Percentiles rank a stretch among this genome's conserved stretches.
Conservation (phyloP, 2,113 vertebrate genomes). For the Spea multiplicata region DNA sequence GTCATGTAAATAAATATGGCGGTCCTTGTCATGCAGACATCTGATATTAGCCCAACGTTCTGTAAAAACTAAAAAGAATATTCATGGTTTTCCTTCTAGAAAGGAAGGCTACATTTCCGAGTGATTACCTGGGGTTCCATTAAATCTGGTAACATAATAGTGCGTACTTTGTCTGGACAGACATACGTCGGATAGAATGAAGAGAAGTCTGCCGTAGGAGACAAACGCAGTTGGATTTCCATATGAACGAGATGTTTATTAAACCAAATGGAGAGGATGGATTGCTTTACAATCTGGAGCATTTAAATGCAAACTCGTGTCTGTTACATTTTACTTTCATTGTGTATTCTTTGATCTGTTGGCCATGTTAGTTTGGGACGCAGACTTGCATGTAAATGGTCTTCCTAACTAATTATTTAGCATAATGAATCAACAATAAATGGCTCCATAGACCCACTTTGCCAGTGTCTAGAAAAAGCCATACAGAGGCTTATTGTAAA, state of each 20-base stretch:
- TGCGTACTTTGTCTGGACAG: too few species aligned
- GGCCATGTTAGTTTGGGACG: too few species aligned
- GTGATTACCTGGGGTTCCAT: too few species aligned
- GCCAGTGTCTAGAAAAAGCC: background rate
- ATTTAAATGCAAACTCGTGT: background rate
- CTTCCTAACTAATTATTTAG: background rate
- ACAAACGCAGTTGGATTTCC: background rate
- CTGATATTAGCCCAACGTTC: too few species aligned
- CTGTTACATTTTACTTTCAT: background rate
- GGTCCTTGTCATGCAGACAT: too few species aligned
- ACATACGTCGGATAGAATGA: too few species aligned
- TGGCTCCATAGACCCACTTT: background rate
- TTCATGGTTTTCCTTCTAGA: too few species aligned
- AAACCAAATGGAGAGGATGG: background rate
- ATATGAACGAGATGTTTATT: background rate
- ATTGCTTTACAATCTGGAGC: background rate
- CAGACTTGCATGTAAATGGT: background rate
- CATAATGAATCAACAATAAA: slow-evolving; percentile 1
- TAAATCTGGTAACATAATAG: too few species aligned
- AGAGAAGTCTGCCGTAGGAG: too few species aligned
- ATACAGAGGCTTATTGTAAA: slow-evolving; percentile 1
- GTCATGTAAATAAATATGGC: too few species aligned
- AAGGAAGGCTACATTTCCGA: too few species aligned
- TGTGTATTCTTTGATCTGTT: background rate
- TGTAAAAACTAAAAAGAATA: too few species aligned